Base-by-base conservation (phyloP, 64 coral and sea anemone species). In the Dendrophyllia cribrosa region DNA sequence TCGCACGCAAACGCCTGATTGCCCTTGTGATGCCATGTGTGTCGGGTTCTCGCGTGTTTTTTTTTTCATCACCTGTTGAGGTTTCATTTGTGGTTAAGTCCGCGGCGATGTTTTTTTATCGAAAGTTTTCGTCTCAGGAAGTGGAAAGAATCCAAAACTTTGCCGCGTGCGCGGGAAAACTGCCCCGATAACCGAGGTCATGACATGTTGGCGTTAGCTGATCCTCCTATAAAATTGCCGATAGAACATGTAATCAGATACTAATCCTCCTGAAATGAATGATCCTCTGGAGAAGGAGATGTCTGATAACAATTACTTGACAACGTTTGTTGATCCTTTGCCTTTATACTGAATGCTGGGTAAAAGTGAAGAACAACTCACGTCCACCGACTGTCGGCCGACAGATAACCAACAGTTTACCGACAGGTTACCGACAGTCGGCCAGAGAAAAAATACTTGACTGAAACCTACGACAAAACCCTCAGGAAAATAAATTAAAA, bases 1-100 rank as follows among this genome's bases (percentile, higher is more conserved):
- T 51, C 50, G 10, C 21, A 78, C 51, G 21, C 75, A 34, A 58
- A 23, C 20, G 20, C 8, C n/a, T 78, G 50, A 58, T 55, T 24
- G 11, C 21, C 51, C 75, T 23, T 78, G 19, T 50, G 20, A 25
- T 55, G 75, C 9, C 22, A 12, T 25, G 8, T 78, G 51, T 76
- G 48, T 49, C 47, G 73, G 44, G 46, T n/a, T 76, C 20, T 69
- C 6, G 5, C 15, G 51, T 21, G 34, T 34, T 34, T 34, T 34
- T 34, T 34, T 78, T 58, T n/a, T 78, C n/a, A 56, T 10, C 50
- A 78, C 56, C 75, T 56, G 75, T 21, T 78, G 48, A 58, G 50
- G 51, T 78, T 78, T 78, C 9, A 20, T n/a, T 51, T 76, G 73
- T 51, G 73, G 73, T 51, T 76, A 2, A 19, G 6, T 50, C 73